Conservation (phyloP, 2,797 vertebrate genomes). For the Sebastes ruberrimus region DNA sequence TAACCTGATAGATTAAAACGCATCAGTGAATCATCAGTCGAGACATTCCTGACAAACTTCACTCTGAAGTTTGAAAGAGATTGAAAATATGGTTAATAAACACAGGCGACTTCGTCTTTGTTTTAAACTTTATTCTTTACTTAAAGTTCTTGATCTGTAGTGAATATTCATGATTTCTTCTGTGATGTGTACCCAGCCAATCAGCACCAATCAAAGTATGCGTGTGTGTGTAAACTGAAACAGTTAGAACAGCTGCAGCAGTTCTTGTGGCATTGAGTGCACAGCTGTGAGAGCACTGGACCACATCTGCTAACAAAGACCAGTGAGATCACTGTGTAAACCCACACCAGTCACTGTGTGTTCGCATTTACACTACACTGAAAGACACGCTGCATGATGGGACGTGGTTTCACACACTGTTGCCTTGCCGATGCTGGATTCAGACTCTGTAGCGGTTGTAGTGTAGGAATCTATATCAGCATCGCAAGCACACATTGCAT, state of each 20-base stretch:
- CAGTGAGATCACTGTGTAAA: constrained; percentile 63
- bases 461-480: not conserved
- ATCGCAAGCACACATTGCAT: not conserved
- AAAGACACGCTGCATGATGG: constrained; percentile 42
- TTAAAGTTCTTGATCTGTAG: not conserved
- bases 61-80: not conserved
- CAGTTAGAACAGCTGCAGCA: constrained; percentile 76
- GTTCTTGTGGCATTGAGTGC: constrained; percentile 61
- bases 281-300: constrained; percentile 71
- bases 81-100: not conserved
- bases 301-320: constrained; percentile 74
- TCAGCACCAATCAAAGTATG: constrained; percentile 27
- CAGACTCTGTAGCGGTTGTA: not conserved
- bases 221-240: constrained; percentile 58
- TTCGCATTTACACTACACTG: constrained; percentile 32
- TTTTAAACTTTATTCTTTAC: not conserved
- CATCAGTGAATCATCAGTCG: constrained; percentile 41
- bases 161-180: constrained; percentile 26
- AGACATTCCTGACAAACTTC: constrained; percentile 34
- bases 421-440: not conserved
- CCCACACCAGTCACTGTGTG: constrained; percentile 30
- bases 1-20: constrained; percentile 74
- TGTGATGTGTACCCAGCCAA: constrained; percentile 32
- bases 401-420: not conserved
- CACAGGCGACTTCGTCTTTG: not conserved